Base-by-base conservation (phyloP, 2,113 vertebrate species). In the Spheniscus mendiculus region DNA sequence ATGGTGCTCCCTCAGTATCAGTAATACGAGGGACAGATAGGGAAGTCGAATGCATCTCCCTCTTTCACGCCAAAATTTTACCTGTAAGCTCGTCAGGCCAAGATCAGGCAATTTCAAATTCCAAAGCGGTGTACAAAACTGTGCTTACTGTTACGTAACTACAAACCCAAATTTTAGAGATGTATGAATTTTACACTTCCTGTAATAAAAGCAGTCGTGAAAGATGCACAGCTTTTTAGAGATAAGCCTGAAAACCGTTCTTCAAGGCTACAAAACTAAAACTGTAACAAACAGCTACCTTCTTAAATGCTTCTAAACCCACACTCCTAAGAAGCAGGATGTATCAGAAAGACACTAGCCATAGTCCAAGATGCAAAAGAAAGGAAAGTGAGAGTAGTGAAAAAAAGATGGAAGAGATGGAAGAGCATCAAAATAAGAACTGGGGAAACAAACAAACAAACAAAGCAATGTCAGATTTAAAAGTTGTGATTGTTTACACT, bases 11-110 rank as follows among this genome's bases (percentile, higher is more conserved):
- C 42, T 11, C 38, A 67, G 17, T 16, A 89, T 11, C 59, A 59
- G n/a, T 2, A 49, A 11, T 10, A 32, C 1, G 1, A 71, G 14
- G 32, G 34, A 50, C 4, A 74, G 22, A 70, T 0, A 77, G 7
- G 30, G 9, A 94, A 87, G 34, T 4, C 0, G 0, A 81, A 74
- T 11, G 9, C 18, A 67, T 34, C 30, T 44, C 16, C 4, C 61
- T 53, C 50, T 38, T 65, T 25, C 69, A 87, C 76, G 42, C 2
- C 76, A 81, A 49, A 87, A 76, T 29, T 32, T 45, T 34, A 87
- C 32, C 45, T 32, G 6, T n/a, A 84, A 82, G 12, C 25, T 79
- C 19, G 3, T 17, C 25, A 72, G 19, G 34, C 56, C 69, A 87
- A 81, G 19, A 73, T 36, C 5, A 36, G 6, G 44, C 18, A 59